Conservation (phyloP, 2,888 invertebrate species). For the Drosophila putrida region DNA sequence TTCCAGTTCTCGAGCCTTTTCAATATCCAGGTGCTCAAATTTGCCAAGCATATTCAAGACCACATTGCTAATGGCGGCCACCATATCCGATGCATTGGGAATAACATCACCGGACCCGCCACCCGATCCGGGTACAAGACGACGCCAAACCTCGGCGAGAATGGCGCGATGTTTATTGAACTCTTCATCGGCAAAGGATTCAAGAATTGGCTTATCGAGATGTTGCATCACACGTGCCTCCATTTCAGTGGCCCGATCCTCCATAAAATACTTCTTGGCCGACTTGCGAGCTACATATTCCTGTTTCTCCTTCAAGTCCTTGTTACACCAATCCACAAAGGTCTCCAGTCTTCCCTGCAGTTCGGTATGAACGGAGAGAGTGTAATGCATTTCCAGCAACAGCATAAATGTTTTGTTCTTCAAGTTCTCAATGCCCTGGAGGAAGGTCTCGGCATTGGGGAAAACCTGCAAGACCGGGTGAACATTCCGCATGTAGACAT, state of each 20-base stretch:
- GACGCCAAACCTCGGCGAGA: slow-evolving; percentile 79
- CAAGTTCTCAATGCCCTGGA: slow-evolving; percentile 78
- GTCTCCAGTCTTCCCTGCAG: slow-evolving; percentile 77
- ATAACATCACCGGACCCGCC: slow-evolving; percentile 73
- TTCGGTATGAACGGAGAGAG: slow-evolving; percentile 81
- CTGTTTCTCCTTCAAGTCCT: slow-evolving; percentile 78
- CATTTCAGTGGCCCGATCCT: slow-evolving; percentile 76
- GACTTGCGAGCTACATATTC: slow-evolving; percentile 82
- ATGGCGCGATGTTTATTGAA: slow-evolving; percentile 74
- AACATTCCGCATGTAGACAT: slow-evolving; percentile 77
- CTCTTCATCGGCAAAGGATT: slow-evolving; percentile 67
- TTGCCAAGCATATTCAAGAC: slow-evolving; percentile 74
- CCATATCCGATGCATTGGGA: slow-evolving; percentile 77
- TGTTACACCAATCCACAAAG: slow-evolving; percentile 79
- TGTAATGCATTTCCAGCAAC: slow-evolving; percentile 83
- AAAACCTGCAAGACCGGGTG: slow-evolving; percentile 82
- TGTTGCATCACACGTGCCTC: slow-evolving; percentile 62
- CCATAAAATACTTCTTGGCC: slow-evolving; percentile 83
- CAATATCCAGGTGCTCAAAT: slow-evolving; percentile 79
- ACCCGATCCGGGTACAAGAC: slow-evolving; percentile 77
- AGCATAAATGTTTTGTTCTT: slow-evolving; percentile 83
- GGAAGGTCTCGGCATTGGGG: slow-evolving; percentile 74
- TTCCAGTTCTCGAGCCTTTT: slow-evolving; percentile 65
- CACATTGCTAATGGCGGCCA: slow-evolving; percentile 77
- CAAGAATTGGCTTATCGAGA: slow-evolving; percentile 69